Conservation (phyloP, 2,888 invertebrate species). For the Drosophila lacicola region DNA sequence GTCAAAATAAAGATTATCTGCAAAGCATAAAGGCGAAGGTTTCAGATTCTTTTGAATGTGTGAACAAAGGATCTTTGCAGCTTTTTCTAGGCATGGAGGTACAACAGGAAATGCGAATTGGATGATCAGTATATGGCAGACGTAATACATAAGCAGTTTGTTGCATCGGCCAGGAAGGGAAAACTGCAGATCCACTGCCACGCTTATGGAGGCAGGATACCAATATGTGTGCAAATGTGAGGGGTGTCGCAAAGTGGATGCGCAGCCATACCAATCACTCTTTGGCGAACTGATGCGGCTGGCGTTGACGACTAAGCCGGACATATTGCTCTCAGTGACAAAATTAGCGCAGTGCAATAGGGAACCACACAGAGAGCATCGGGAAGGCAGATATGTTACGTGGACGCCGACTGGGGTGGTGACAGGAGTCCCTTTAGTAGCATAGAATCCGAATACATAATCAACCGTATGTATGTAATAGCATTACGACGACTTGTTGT, state of each 20-base stretch:
- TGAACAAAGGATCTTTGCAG: background rate
- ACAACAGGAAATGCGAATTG: background rate
- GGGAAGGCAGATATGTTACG: too few relatives aligned
- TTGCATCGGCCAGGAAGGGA: too few relatives aligned
- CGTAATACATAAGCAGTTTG: too few relatives aligned
- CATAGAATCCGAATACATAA: too few relatives aligned
- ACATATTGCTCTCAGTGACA: background rate
- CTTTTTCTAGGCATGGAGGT: slow-evolving; percentile 13
- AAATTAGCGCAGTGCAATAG: background rate
- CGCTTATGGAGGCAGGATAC: too few relatives aligned
- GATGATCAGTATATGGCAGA: too few relatives aligned
- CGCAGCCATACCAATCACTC: background rate
- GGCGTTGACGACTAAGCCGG: background rate
- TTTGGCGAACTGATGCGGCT: background rate
- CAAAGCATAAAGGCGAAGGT: background rate
- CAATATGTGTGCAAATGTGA: background rate
- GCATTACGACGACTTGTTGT: background rate
- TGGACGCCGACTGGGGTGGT: too few relatives aligned
- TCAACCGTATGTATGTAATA: background rate
- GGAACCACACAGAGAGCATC: background rate
- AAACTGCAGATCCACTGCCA: too few relatives aligned
- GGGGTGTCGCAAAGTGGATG: background rate
- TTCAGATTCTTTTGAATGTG: slow-evolving; percentile 8
- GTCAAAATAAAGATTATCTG: background rate
- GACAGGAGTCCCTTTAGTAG: too few relatives aligned